Conservation (phyloP, 2,888 invertebrate genomes). For the Scrobipalpa atriplicella region DNA sequence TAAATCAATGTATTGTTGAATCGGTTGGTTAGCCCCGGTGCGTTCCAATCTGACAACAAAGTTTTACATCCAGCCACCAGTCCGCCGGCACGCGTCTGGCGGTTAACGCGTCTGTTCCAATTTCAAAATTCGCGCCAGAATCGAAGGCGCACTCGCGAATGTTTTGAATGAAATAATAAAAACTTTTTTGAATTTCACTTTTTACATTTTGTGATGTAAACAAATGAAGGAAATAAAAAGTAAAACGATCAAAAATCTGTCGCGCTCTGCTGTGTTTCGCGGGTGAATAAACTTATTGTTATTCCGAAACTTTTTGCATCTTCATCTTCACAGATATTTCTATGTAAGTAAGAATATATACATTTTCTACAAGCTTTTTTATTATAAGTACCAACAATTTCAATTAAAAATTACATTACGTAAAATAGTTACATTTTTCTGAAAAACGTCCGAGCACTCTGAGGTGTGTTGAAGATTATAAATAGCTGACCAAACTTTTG, state of each 20-base stretch:
- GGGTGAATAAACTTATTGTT: slow-evolving; percentile 32
- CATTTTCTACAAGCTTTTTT: no score
- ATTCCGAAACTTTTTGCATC: slow-evolving; percentile 32
- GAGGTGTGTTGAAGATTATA: no score
- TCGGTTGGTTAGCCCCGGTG: slow-evolving; percentile 72
- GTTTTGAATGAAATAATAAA: slow-evolving; percentile 37
- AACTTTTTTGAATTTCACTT: slow-evolving; percentile 8
- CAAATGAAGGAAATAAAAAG: not conserved
- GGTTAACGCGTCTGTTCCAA: slow-evolving; percentile 47
- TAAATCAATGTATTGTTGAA: slow-evolving; percentile 58
- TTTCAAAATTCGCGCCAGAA: slow-evolving; percentile 40
- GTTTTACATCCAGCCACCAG: slow-evolving; percentile 60
- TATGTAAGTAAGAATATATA: slow-evolving; percentile 22
- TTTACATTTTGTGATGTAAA: slow-evolving; percentile 1
- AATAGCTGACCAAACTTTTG: no score
- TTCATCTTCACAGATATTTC: slow-evolving; percentile 10
- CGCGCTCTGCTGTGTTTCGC: slow-evolving; percentile 25
- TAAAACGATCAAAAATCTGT: not conserved
- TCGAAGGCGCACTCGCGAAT: slow-evolving; percentile 31
- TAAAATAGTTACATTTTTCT: no score
- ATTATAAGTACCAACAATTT: no score
- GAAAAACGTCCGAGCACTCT: no score
- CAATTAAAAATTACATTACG: no score
- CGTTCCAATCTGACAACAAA: slow-evolving; percentile 63
- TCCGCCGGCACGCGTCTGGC: slow-evolving; percentile 56